Evolutionary conservation across 2,888 invertebrate genomes (phyloP).

Genomic region (Eutolmus rufibarbis): DNA sequence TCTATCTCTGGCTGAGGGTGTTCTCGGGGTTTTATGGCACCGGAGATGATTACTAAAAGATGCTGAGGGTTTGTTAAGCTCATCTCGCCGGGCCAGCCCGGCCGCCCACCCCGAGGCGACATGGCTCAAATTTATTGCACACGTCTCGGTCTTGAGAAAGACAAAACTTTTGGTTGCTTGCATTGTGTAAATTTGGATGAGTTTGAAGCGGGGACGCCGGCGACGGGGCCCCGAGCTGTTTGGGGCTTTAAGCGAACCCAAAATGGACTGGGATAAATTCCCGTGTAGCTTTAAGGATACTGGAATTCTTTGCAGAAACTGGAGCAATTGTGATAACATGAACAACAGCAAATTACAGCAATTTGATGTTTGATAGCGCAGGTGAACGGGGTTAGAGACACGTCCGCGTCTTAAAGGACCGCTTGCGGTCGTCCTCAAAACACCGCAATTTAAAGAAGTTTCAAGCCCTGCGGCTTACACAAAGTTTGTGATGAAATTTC

Average conservation of each 20-base stretch:
- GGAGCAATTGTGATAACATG: not conserved
- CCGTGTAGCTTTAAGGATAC: not conserved
- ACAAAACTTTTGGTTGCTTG: constrained; percentile 34
- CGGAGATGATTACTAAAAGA: constrained; percentile 39
- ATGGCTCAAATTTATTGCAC: constrained; percentile 31
- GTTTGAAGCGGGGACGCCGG: not conserved
- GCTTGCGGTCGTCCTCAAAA: not conserved
- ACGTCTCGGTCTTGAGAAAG: constrained; percentile 25
- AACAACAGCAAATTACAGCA: not conserved
- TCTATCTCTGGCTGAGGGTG: constrained; percentile 30
- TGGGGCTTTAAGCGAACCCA: not conserved
- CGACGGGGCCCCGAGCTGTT: not conserved
- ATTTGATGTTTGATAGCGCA: not conserved
- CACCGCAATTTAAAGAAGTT: not conserved
- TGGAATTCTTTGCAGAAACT: not conserved
- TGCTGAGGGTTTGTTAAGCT: constrained; percentile 34
- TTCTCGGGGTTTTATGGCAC: constrained; percentile 35
- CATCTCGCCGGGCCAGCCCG: not conserved
- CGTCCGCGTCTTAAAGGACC: not conserved
- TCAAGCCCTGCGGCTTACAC: not conserved
- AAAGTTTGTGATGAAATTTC: not conserved
- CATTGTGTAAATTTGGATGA: constrained; percentile 17
- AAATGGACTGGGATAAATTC: not conserved
- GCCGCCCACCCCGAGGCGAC: constrained; percentile 7
- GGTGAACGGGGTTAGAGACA: not conserved